phyloP scores from a whole-genome alignment of 2,797 vertebrate genomes.

The Sternarchorhynchus goeldii region DNA sequence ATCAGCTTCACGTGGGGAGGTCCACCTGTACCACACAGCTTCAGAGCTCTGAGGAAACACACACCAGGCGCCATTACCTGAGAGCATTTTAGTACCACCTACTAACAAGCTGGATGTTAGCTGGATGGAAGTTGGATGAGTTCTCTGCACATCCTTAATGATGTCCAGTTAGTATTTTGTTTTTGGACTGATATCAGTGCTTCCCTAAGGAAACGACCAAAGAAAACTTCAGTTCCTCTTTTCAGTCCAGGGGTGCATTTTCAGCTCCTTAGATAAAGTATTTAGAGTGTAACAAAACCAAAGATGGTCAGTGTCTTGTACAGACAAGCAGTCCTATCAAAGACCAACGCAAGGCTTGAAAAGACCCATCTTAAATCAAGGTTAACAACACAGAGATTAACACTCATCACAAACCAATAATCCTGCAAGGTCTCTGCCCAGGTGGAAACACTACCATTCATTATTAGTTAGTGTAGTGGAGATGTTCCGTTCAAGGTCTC shows the following conservation, averaged over 20 bases:
- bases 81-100: neutral
- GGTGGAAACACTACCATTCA: neutral
- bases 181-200: too few relatives aligned
- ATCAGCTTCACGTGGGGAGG: constrained; percentile 89
- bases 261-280: too few relatives aligned
- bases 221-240: too few relatives aligned
- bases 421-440: neutral
- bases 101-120: neutral
- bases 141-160: too few relatives aligned
- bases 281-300: too few relatives aligned
- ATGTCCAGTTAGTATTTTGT: too few relatives aligned
- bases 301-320: too few relatives aligned
- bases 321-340: too few relatives aligned
- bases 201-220: too few relatives aligned
- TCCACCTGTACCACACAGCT: constrained; percentile 81
- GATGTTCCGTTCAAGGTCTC: neutral
- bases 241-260: too few relatives aligned
- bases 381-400: neutral
- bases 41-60: constrained; percentile 78
- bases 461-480: neutral
- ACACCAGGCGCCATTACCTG: neutral
- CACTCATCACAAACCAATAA: neutral
- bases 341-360: too few relatives aligned
- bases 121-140: neutral
- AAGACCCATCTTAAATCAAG: too few relatives aligned